These are phyloP conservation scores for Goniozus legneri DNA, from an alignment of 1,140 invertebrate species.

Conservation along the genomic window DNA sequence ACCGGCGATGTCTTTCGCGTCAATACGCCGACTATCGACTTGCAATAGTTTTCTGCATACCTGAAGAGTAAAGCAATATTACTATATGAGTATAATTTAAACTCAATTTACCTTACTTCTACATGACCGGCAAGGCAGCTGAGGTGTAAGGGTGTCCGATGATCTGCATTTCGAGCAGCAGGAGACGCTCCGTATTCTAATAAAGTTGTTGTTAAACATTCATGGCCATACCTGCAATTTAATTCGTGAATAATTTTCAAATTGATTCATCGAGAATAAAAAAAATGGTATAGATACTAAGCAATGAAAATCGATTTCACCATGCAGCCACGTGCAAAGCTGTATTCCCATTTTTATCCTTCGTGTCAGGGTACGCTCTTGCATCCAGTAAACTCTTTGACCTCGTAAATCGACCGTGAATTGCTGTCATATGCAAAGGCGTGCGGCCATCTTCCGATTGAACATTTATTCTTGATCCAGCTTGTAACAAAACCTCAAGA, in stretches of 20 bases:
- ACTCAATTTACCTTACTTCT: conserved; percentile 27
- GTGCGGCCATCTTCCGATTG: conserved; percentile 62
- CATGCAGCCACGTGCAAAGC: conserved; percentile 58
- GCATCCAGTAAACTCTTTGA: conserved; percentile 60
- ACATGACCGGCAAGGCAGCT: conserved; percentile 52
- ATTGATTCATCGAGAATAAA: not conserved
- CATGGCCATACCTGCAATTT: conserved; percentile 46
- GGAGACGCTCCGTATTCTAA: conserved; percentile 57
- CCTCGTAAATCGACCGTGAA: conserved; percentile 64
- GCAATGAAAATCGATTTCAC: conserved; percentile 26
- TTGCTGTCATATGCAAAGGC: conserved; percentile 66
- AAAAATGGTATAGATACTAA: conserved; percentile 2
- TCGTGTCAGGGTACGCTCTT: conserved; percentile 52
- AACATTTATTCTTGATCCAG: conserved; percentile 58
- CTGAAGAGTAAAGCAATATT: conserved; percentile 5
- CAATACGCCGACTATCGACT: conserved; percentile 35
- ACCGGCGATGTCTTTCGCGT: conserved; percentile 41
- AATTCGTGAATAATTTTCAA: not conserved
- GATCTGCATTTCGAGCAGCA: conserved; percentile 49
- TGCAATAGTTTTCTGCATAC: conserved; percentile 39
- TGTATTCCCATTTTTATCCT: conserved; percentile 57
- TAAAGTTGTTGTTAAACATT: conserved; percentile 55
- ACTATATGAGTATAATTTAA: not conserved
- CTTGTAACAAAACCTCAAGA: conserved; percentile 56
- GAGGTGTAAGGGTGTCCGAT: conserved; percentile 50